Base-by-base conservation (phyloP, 2,888 invertebrate species). In the Boloria euphrosyne region DNA sequence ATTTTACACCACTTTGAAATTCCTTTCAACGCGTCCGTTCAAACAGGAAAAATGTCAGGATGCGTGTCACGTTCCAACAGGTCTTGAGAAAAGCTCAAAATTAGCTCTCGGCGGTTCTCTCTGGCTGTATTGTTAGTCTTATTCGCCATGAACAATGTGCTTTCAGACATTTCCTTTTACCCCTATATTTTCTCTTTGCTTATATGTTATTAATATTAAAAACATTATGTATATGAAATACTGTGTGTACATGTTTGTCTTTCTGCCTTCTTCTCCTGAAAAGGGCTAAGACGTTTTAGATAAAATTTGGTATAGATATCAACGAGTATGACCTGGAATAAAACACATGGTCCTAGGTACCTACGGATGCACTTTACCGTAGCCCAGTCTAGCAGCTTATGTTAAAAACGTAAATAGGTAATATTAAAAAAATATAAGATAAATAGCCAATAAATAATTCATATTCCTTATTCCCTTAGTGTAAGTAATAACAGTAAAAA, bases 21-120 rank as follows among this genome's bases (percentile, higher is more conserved):
- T 16, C 44, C 51, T 64, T 64, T 64, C 64, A 51, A 58, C 50
- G 55, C 49, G 64, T 46, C 57, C 57, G 51, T 51, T 49, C 44
- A 57, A 59, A 59, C 58, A 49, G 46, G 22, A 51, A 14, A 38
- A 52, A 17, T 55, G 57, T 60, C 58, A 67, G 47, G 38, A 73
- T 71, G 65, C 73, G 47, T 46, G 53, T 63, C 71, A 71, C 69
- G 74, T 72, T 57, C 50, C 60, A 51, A 54, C 67, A 62, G 66
- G 63, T 67, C 71, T 68, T 65, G 62, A 62, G 53, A 64, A 69
- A 74, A 67, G 67, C 63, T 71, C 66, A 63, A 66, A 73, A 74
- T 74, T 73, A 74, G 70, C 67, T 61, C 55, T 47, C 66, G 66
- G 66, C 62, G 65, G 65, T 68, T 59, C 66, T 65, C 62, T 53